These are phyloP conservation scores for Chrysopa pallens DNA, from an alignment of 1,140 invertebrate species.

Conservation along the genomic window DNA sequence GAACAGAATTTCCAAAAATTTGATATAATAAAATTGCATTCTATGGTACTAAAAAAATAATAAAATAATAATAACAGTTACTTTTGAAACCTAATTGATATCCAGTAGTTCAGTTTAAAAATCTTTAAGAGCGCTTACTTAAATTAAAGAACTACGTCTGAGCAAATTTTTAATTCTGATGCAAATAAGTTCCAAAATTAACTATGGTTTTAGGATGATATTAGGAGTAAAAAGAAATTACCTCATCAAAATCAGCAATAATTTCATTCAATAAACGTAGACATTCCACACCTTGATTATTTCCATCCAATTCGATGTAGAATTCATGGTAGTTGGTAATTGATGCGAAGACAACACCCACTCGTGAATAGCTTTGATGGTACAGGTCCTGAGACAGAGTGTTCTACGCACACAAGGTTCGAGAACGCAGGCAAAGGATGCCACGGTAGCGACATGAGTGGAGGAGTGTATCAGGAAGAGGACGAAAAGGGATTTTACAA, in stretches of 20 bases:
- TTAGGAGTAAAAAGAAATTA: slow-evolving; percentile 18
- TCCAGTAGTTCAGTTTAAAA: too few relatives aligned
- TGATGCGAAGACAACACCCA: slow-evolving; percentile 84
- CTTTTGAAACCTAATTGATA: too few relatives aligned
- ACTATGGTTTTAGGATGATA: neutral
- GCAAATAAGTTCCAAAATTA: too few relatives aligned
- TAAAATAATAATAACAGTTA: too few relatives aligned
- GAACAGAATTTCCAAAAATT: too few relatives aligned
- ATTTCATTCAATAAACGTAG: slow-evolving; percentile 58
- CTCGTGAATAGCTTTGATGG: slow-evolving; percentile 80
- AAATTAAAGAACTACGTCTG: too few relatives aligned
- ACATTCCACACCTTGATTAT: slow-evolving; percentile 85
- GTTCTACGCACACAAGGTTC: slow-evolving; percentile 18
- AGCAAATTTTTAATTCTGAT: too few relatives aligned
- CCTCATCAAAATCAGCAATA: slow-evolving; percentile 90
- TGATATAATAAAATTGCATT: too few relatives aligned
- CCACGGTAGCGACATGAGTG: neutral
- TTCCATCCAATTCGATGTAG: slow-evolving; percentile 86
- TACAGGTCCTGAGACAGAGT: slow-evolving; percentile 67
- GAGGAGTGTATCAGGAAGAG: neutral
- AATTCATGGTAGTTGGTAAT: slow-evolving; percentile 95
- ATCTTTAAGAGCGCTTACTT: too few relatives aligned
- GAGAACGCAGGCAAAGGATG: neutral
- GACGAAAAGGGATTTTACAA: neutral
- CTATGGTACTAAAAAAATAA: too few relatives aligned